These are phyloP conservation scores for Drosophila villosipedis DNA, from an alignment of 2,888 invertebrate genomes.

Conservation along the genomic window DNA sequence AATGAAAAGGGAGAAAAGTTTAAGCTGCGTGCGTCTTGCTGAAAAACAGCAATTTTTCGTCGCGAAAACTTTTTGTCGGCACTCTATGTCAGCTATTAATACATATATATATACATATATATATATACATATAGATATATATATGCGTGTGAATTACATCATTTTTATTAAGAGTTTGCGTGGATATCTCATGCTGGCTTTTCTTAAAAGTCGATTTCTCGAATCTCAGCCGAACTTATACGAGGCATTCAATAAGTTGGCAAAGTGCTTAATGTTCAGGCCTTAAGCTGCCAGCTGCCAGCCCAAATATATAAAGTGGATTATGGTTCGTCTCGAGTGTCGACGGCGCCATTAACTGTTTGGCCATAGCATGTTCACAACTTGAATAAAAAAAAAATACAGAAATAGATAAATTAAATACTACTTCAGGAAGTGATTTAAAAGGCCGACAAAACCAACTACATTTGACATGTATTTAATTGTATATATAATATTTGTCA, in stretches of 20 bases:
- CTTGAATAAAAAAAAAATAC: conserved; percentile 5
- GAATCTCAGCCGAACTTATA: conserved; percentile 29
- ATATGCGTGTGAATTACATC: conserved; percentile 52
- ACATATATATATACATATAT: background rate
- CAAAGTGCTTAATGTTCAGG: conserved; percentile 50
- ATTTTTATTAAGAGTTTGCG: conserved; percentile 58
- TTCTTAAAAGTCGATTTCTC: conserved; percentile 51
- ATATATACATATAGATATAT: background rate
- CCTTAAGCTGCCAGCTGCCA: conserved; percentile 1
- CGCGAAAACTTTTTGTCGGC: conserved; percentile 54
- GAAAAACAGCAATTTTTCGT: conserved; percentile 58
- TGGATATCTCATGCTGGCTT: conserved; percentile 27
- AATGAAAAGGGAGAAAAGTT: conserved; percentile 36
- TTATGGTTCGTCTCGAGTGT: conserved; percentile 29
- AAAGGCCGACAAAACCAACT: background rate
- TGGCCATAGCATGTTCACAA: conserved; percentile 1
- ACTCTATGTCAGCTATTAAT: conserved; percentile 60
- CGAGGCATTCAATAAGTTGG: conserved; percentile 49
- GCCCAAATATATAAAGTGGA: conserved; percentile 31
- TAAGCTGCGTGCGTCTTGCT: conserved; percentile 35
- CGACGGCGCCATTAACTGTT: conserved; percentile 24
- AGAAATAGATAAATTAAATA: conserved; percentile 10
- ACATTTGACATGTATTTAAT: background rate
- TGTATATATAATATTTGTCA: background rate
- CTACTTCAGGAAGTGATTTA: background rate